Base-by-base conservation (phyloP, 2,113 vertebrate species). In the Brachyhypopomus occidentalis region DNA sequence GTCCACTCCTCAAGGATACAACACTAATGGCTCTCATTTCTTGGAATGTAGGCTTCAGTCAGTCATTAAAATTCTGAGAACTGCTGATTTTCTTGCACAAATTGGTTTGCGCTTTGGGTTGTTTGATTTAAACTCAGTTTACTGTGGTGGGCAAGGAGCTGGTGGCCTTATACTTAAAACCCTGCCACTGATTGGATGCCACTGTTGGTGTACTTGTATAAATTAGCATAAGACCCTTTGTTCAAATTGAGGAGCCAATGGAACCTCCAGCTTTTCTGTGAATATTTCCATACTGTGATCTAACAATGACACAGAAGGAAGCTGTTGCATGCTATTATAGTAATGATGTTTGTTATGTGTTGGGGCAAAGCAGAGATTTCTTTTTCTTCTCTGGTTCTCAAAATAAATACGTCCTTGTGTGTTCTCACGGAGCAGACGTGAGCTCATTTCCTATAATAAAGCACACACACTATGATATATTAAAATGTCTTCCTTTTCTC, bases 51-150 rank as follows among this genome's bases (percentile, higher is more conserved):
- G 23, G 4, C 30, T 72, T 34, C 27, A 56, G 38, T 55, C 67
- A 56, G 25, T 48, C 72, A 30, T 79, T 78, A 71, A 75, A 75
- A 70, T 79, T 75, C 17, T 12, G 73, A 69, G 62, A 74, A 79
- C 63, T 71, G 3, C 58, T 38, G 62, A 48, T 59, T 20, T 73
- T 80, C 62, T 62, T 41, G 48, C 52, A 67, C 63, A 64, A 56
- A 60, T 71, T 55, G 62, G 66, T 69, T 70, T 80, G 60, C 67
- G 56, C 78, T 62, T 69, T 60, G 72, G 56, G 55, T 9, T 52
- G 66, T 80, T 80, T 80, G 67, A 76, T 84, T 76, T 77, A 84
- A 80, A 38, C 34, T 19, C 75, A 84, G 77, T 84, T 80, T 84
- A 72, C 74, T 77, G 78, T 55, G 71, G 30, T 56, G 27, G 22